Evolutionary conservation across 2,888 invertebrate genomes (phyloP).

Genomic region (Leptinotarsa haldemani): DNA sequence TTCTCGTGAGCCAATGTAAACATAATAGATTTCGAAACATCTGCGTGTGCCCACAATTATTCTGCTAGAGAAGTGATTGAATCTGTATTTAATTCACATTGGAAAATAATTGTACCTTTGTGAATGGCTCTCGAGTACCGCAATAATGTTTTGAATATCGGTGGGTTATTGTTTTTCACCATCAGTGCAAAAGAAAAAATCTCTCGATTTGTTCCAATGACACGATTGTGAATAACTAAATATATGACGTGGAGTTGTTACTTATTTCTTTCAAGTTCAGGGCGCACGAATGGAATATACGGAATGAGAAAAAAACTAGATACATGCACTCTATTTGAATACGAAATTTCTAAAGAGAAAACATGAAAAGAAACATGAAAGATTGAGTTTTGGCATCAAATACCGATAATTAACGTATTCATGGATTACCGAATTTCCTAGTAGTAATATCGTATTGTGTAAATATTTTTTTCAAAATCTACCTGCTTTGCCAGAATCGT

Average conservation of each 20-base stretch:
- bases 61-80: background rate
- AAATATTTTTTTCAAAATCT: too few species aligned
- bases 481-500: too few species aligned
- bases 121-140: slow-evolving; percentile 9
- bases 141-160: slow-evolving; percentile 4
- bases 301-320: too few species aligned
- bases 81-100: slow-evolving; percentile 17
- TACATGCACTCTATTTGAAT: too few species aligned
- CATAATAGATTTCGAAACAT: slow-evolving; percentile 15
- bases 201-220: slow-evolving; percentile 3
- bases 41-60: slow-evolving; percentile 13
- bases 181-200: background rate
- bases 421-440: too few species aligned
- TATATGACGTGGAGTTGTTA: background rate
- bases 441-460: too few species aligned
- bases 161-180: slow-evolving; percentile 8
- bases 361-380: too few species aligned
- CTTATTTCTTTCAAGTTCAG: too few species aligned
- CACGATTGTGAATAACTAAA: background rate
- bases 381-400: too few species aligned
- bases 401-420: too few species aligned
- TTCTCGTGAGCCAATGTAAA: background rate
- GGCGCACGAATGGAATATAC: too few species aligned
- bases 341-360: too few species aligned
- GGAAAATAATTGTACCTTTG: background rate